Conservation (phyloP, 2,797 vertebrate species). For the Karalla daura region DNA sequence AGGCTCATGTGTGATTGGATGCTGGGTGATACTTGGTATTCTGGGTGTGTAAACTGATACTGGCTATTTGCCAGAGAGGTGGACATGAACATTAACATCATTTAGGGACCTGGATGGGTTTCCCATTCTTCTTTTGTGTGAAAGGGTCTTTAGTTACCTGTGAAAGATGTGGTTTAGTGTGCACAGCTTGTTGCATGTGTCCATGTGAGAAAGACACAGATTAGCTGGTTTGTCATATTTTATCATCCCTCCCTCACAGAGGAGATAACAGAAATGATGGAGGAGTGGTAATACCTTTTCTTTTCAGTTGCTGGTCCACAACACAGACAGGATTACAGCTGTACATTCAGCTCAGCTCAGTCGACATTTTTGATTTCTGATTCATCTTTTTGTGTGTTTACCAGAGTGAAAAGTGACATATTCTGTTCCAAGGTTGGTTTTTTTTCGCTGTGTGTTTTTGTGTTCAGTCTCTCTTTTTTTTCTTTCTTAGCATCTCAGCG, state of each 20-base stretch:
- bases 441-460: background rate
- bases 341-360: background rate
- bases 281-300: background rate
- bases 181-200: background rate
- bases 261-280: background rate
- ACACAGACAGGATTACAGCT: background rate
- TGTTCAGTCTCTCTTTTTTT: background rate
- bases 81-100: too few species aligned
- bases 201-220: background rate
- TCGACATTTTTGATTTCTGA: background rate
- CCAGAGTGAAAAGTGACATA: background rate
- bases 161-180: background rate
- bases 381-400: background rate
- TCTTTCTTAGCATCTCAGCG: background rate
- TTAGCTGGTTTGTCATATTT: background rate
- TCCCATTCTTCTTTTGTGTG: too few species aligned
- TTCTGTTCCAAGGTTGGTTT: background rate
- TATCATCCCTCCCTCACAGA: background rate
- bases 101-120: too few species aligned
- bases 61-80: too few species aligned
- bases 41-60: too few species aligned
- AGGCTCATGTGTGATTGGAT: too few species aligned
- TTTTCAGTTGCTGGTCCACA: background rate
- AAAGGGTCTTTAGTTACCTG: too few species aligned
- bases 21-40: too few species aligned